phyloP scores from a whole-genome alignment of 2,113 vertebrate genomes.

The Plectropomus leopardus region DNA sequence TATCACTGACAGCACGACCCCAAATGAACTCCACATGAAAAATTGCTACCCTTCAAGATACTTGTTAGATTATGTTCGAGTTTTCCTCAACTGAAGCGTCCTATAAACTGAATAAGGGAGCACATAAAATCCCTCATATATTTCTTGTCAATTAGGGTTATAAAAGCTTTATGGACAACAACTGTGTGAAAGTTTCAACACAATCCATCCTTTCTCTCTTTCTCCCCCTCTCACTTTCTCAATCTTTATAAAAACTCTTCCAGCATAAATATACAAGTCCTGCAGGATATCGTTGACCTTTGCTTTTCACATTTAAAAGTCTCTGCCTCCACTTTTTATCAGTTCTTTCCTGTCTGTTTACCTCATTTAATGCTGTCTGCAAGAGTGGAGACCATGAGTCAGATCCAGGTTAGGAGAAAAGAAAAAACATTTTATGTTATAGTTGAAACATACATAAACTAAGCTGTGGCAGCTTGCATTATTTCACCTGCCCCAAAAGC shows the following conservation, averaged over 20 bases:
- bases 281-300: conserved; percentile 34
- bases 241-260: conserved; percentile 35
- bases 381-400: conserved; percentile 16
- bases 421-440: conserved; percentile 13
- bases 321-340: conserved; percentile 23
- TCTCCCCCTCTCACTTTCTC: not conserved
- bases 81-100: conserved; percentile 32
- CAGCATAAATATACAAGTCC: conserved; percentile 12
- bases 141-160: conserved; percentile 32
- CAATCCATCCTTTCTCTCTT: conserved; percentile 7
- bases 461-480: not conserved
- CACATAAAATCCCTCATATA: conserved; percentile 37
- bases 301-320: conserved; percentile 34
- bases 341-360: conserved; percentile 11
- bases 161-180: conserved; percentile 46
- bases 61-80: conserved; percentile 44
- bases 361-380: conserved; percentile 21
- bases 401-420: conserved; percentile 3
- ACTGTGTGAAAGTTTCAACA: conserved; percentile 30
- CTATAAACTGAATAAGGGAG: conserved; percentile 33
- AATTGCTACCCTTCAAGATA: conserved; percentile 29
- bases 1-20: conserved; percentile 20
- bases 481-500: conserved; percentile 10
- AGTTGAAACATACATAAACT: conserved; percentile 30
- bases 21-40: conserved; percentile 46